Base-by-base conservation (phyloP, 1,140 invertebrate genomes). In the Tetramorium simillimum region DNA sequence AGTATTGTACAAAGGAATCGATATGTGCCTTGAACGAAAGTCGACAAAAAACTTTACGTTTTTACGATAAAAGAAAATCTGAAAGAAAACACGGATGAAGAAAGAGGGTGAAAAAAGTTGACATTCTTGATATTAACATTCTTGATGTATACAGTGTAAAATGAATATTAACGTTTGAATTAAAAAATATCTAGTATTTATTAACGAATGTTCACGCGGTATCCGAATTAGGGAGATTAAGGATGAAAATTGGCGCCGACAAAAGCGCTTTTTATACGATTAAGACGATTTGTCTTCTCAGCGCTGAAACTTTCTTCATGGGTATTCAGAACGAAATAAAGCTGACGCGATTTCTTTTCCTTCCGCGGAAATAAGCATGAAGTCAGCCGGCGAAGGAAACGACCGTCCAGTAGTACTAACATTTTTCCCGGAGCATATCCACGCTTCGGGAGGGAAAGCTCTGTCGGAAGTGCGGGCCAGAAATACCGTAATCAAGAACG, bases 401-500 rank as follows among this genome's bases (percentile, higher is more conserved):
- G 49, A 72, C 67, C 56, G 53, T 69, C 67, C 69, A 46, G 70
- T 37, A n/a, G n/a, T 28, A 43, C 62, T 33, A 51, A 82, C 65
- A 88, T 80, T 90, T 88, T 90, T 75, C 82, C 53, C 62, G 33
- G 65, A 56, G 14, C 37, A 40, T 63, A 80, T 73, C 69, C n/a
- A 43, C 46, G 53, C 80, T 58, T 60, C n/a, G 14, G 56, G 56
- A 46, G 12, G 51, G 40, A 70, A 86, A 86, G 58, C 51, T 70
- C 63, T 43, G 37, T 62, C 14, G 81, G 77, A 88, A 91, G 69
- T 56, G 60, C 10, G 14, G 28, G 73, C 21, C 40, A 89, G 89
- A 72, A 88, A 88, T 81, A 70, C 56, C 46, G 85, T 86, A 91
- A 89, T 91, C 78, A 89, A 88, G 88, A 86, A 76, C 37, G 72